Evolutionary conservation across 2,113 vertebrate species (phyloP).

Genomic region (Spheniscus mendiculus): DNA sequence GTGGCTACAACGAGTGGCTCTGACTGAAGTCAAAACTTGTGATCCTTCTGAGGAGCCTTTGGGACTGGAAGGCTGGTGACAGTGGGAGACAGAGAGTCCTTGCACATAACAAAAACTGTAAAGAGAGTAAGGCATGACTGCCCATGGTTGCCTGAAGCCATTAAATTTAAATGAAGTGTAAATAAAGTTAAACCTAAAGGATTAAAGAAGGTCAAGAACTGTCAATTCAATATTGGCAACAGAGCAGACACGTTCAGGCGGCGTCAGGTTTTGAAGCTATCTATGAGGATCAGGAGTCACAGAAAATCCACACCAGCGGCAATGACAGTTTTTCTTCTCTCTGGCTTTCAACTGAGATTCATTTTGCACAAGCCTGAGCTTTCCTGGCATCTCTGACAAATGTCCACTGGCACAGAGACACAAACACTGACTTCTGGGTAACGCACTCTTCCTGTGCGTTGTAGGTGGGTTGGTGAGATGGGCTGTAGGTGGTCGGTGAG

Average conservation of each 20-base stretch:
- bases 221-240: conserved; percentile 23
- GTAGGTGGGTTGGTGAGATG: neutral
- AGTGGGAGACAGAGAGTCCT: conserved; percentile 3
- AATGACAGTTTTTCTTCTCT: neutral
- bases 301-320: neutral
- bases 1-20: neutral
- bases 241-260: neutral
- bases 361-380: neutral
- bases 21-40: neutral
- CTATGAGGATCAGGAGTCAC: neutral
- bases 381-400: neutral
- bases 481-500: neutral
- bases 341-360: neutral
- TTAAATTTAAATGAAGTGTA: conserved; percentile 62
- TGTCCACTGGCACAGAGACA: neutral
- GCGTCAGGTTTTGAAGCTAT: conserved; percentile 28
- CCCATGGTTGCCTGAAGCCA: conserved; percentile 40
- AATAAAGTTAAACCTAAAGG: conserved; percentile 61
- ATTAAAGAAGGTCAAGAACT: conserved; percentile 64
- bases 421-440: neutral
- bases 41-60: conserved; percentile 28
- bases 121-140: conserved; percentile 16
- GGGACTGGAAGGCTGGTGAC: neutral
- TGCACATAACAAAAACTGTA: neutral
- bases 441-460: neutral